Conservation (phyloP, 2,888 invertebrate species). For the Apotomis betuletana region DNA sequence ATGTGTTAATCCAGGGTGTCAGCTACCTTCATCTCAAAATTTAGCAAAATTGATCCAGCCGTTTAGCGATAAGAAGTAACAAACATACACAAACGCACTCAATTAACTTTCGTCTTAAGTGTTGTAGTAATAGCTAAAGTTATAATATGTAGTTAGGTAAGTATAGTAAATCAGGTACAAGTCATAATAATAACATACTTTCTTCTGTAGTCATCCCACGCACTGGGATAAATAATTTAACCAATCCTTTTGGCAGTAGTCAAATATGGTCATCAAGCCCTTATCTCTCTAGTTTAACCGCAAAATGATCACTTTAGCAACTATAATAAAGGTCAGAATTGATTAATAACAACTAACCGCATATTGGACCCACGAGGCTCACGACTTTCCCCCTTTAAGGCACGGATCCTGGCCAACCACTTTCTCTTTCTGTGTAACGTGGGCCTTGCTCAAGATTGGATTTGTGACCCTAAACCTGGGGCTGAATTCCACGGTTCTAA, state of each 20-base stretch:
- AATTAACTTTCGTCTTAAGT: too few relatives aligned
- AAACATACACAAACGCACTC: too few relatives aligned
- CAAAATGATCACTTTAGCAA: slow-evolving; percentile 1
- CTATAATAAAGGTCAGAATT: slow-evolving; percentile 18
- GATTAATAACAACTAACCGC: slow-evolving; percentile 5
- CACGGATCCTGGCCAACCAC: slow-evolving; percentile 33
- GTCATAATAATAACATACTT: not conserved
- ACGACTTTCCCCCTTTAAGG: slow-evolving; percentile 34
- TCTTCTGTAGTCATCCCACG: not conserved
- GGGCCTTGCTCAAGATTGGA: not conserved
- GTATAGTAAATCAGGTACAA: not conserved
- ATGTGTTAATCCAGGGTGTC: too few relatives aligned
- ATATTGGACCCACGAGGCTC: slow-evolving; percentile 4
- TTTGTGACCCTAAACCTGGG: not conserved
- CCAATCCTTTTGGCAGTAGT: not conserved
- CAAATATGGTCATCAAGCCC: slow-evolving; percentile 9
- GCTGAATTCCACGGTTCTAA: too few relatives aligned
- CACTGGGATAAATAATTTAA: slow-evolving; percentile 1
- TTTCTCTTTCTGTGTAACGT: slow-evolving; percentile 29
- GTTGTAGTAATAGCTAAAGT: too few relatives aligned
- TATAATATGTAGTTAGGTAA: too few relatives aligned
- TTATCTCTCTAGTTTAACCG: not conserved
- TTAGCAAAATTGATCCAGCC: too few relatives aligned
- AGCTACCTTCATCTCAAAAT: too few relatives aligned
- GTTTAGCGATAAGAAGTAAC: too few relatives aligned